phyloP scores from a whole-genome alignment of 2,888 invertebrate species.

The Micropterix aruncella region DNA sequence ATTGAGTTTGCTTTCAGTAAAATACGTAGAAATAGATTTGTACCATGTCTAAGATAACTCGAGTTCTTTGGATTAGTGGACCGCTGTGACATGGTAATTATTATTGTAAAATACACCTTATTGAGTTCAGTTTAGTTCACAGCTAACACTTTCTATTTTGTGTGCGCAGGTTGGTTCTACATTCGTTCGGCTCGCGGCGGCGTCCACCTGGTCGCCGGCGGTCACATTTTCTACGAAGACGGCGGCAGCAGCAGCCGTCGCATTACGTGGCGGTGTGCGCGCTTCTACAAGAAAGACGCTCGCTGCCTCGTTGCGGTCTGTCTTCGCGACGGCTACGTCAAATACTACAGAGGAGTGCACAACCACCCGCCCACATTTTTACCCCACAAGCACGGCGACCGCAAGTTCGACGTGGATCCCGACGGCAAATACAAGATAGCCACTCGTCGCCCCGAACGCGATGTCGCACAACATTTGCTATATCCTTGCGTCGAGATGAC shows the following conservation, averaged over 20 bases:
- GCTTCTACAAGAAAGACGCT: slow-evolving; percentile 36
- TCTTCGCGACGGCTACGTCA: slow-evolving; percentile 31
- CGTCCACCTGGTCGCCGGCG: slow-evolving; percentile 31
- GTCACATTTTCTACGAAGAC: slow-evolving; percentile 37
- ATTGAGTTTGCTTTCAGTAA: no score
- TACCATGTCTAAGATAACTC: no score
- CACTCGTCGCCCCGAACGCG: background rate
- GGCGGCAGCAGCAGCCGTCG: slow-evolving; percentile 34
- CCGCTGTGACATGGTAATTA: no score
- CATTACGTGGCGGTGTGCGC: slow-evolving; percentile 35
- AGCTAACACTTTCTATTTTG: background rate
- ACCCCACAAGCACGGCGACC: slow-evolving; percentile 30
- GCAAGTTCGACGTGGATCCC: slow-evolving; percentile 33
- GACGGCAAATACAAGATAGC: slow-evolving; percentile 36
- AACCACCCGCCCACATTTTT: slow-evolving; percentile 35
- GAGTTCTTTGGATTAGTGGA: no score
- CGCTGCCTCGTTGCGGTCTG: slow-evolving; percentile 35
- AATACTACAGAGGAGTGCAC: slow-evolving; percentile 32
- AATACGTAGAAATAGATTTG: no score
- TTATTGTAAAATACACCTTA: no score
- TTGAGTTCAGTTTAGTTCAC: no score
- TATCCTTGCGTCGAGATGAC: background rate
- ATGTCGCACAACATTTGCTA: background rate
- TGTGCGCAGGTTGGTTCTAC: slow-evolving; percentile 32
- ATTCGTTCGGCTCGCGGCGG: slow-evolving; percentile 35